Conservation (phyloP, 2,888 invertebrate genomes). For the Microctonus aethiopoides region DNA sequence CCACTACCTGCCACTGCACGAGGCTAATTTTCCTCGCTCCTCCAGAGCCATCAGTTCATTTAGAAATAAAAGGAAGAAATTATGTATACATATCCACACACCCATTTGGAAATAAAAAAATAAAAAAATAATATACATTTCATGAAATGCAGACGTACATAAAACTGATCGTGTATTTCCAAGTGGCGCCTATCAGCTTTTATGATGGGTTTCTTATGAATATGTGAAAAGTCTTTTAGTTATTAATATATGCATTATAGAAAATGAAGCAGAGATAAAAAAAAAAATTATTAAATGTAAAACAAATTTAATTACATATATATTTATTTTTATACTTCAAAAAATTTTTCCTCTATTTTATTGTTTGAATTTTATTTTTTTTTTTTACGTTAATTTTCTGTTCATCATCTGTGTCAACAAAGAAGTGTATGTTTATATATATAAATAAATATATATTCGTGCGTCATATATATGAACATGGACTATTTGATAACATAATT, state of each 20-base stretch:
- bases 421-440: not conserved
- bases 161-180: constrained; percentile 63
- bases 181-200: constrained; percentile 62
- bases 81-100: constrained; percentile 8
- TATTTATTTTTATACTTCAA: not conserved
- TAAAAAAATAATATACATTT: not conserved
- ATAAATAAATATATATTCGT: not conserved
- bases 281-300: not conserved
- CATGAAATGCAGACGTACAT: constrained; percentile 6
- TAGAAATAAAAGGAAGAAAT: constrained; percentile 25
- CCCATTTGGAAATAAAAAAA: too few relatives aligned
- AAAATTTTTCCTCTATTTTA: not conserved
- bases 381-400: not conserved
- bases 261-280: not conserved
- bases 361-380: not conserved
- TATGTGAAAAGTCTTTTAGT: constrained; percentile 53
- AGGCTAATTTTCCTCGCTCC: constrained; percentile 62
- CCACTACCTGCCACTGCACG: constrained; percentile 65
- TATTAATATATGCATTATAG: not conserved
- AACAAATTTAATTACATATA: not conserved
- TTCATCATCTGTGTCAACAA: not conserved
- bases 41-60: constrained; percentile 30
- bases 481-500: not conserved
- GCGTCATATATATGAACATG: too few relatives aligned
- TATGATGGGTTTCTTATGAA: constrained; percentile 53